These are phyloP conservation scores for Nemapogon koenigi DNA, from an alignment of 2,888 invertebrate species.

Conservation along the genomic window DNA sequence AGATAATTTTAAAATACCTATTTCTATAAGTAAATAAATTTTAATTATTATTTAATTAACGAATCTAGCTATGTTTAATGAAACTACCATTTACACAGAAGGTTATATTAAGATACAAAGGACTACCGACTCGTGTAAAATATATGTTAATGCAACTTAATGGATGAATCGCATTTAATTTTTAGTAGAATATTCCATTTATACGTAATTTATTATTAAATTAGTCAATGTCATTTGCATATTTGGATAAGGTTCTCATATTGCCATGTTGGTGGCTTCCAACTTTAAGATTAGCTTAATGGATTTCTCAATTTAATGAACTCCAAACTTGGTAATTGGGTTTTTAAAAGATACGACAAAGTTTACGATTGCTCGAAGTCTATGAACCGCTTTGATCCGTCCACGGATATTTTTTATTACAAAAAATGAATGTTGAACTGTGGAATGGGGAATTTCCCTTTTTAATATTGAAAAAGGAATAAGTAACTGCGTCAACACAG, in stretches of 20 bases:
- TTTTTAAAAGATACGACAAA: slow-evolving; percentile 45
- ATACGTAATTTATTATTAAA: slow-evolving; percentile 57
- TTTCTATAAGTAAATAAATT: too few species aligned
- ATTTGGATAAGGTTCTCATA: slow-evolving; percentile 51
- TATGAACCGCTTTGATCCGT: background rate
- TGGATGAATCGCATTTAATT: too few species aligned
- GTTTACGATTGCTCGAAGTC: slow-evolving; percentile 29
- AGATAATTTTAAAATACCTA: too few species aligned
- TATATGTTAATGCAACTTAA: too few species aligned
- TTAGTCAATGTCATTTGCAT: slow-evolving; percentile 25
- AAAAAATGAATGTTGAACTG: slow-evolving; percentile 2
- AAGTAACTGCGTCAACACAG: background rate
- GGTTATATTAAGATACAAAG: too few species aligned
- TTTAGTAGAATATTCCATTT: slow-evolving; percentile 39
- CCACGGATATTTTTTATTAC: slow-evolving; percentile 4
- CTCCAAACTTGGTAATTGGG: slow-evolving; percentile 46
- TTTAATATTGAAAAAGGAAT: slow-evolving; percentile 2
- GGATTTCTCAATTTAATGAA: slow-evolving; percentile 57
- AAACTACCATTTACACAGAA: too few species aligned
- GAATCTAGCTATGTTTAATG: too few species aligned
- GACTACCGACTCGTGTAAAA: too few species aligned
- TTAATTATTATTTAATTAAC: too few species aligned
- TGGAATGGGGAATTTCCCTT: too few species aligned
- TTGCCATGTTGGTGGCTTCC: slow-evolving; percentile 46
- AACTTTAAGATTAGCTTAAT: slow-evolving; percentile 53